Evolutionary conservation across 2,888 invertebrate genomes (phyloP), one percentile per base, ranked within the genome.

Genomic region (Argyresthia goedartella): DNA sequence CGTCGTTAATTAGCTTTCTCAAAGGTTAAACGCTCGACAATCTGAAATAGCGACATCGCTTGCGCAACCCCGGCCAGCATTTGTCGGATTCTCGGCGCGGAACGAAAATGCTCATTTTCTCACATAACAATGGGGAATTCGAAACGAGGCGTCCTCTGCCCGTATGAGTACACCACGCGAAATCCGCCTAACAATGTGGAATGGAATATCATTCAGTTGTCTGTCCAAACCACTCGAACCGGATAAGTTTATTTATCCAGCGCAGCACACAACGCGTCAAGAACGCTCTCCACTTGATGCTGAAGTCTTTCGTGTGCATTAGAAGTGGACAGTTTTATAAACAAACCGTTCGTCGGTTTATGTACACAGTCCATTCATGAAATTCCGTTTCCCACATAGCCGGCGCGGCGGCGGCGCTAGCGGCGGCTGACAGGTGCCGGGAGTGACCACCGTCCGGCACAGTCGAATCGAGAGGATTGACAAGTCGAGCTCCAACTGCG

Each of bases 241-340:
- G 41, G 13, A 42, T 15, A 35, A 53, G 62, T 66, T 74, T 78
- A 74, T 80, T 81, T 81, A 76, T 74, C 65, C 64, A 75, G 66
- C 60, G 59, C 69, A 68, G 35, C 47, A 41, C 46, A 46, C 25
- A 64, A 62, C 66, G 63, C 66, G 66, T 60, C 59, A 56, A 66
- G 61, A 66, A 25, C 25, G 25, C 25, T 67, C 66, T 64, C 66
- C 73, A 69, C 69, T 75, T 69, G 64, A 65, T 25, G 62, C 61
- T 68, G 70, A 71, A 73, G 73, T 70, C 70, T 71, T 69, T 67
- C 63, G 69, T 57, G 66, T 64, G 65, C 65, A 69, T 66, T 72
- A 75, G 69, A 72, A 84, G 84, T 82, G 79, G 82, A 80, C 81
- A 81, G 85, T 85, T 85, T 84, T 76, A 79, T 82, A 85, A 85